Evolutionary conservation across 2,888 invertebrate species (phyloP), one percentile per base, ranked within the genome.

Genomic region (Biston stratarius): DNA sequence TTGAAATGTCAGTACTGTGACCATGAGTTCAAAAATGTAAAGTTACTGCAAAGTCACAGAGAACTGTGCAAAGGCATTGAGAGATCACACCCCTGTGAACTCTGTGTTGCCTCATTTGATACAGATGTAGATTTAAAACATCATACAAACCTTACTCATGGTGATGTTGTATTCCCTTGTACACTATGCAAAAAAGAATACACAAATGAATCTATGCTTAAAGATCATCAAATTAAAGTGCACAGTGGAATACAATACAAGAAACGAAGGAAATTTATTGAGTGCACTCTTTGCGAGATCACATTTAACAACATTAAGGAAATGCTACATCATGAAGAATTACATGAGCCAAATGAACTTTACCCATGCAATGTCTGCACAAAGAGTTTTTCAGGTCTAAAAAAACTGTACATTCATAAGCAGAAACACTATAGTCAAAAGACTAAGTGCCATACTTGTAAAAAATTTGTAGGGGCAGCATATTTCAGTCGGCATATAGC

Each of bases 191-290:
- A 82, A 6, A 82, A 79, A 67, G 83, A 79, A 60, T 88, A 83
- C 53, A 68, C 82, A 11, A 75, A 77, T 15, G 74, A 74, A 34
- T 56, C 72, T 5, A 71, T 80, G 45, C 56, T 87, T 3, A 77
- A 84, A 66, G 85, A 86, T 36, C 88, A 88, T 57, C 81, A 79
- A 44, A 80, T 79, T 0, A 83, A 78, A 67, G 78, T 83, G 0
- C 87, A 88, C 15, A 83, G 78, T 11, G 83, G 83, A 5, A 77
- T 86, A 36, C 85, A 86, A 69, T 80, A 77, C 48, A 87, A 85
- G 67, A 83, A 84, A 56, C 74, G 85, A 10, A 76, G 83, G 14
- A 83, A 81, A 36, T 82, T 83, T 7, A 82, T 86, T 6, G 83
- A 84, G 64, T 89, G 88, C 66, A 82, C 84, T 0, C 42, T 88